phyloP scores from a whole-genome alignment of 2,888 invertebrate species.

The Altica lythri region DNA sequence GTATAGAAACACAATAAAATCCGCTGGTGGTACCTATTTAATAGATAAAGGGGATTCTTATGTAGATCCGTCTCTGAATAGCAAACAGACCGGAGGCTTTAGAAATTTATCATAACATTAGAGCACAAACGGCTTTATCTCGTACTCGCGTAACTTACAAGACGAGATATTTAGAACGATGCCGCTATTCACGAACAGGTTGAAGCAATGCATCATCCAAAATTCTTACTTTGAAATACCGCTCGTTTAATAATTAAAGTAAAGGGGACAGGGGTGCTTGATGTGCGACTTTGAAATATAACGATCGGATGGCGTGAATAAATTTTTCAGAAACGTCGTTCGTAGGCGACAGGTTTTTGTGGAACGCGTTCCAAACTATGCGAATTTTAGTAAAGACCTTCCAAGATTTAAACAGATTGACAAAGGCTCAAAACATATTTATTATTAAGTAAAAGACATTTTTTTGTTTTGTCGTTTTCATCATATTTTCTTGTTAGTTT shows the following conservation, averaged over 20 bases:
- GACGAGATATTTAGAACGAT: constrained; percentile 49
- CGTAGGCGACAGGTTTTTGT: too few relatives aligned
- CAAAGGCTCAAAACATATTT: too few relatives aligned
- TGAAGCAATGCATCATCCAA: constrained; percentile 48
- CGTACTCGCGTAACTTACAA: constrained; percentile 38
- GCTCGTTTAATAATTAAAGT: constrained; percentile 29
- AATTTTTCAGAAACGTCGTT: too few relatives aligned
- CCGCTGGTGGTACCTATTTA: too few relatives aligned
- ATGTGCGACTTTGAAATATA: constrained; percentile 16
- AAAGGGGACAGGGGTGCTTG: constrained; percentile 2
- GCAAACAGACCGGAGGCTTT: constrained; percentile 33
- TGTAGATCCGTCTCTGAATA: background rate
- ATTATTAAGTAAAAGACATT: too few relatives aligned
- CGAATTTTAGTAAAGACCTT: too few relatives aligned
- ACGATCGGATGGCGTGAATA: constrained; percentile 21
- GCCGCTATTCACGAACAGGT: constrained; percentile 49
- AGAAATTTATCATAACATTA: constrained; percentile 47
- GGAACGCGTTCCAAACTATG: too few relatives aligned
- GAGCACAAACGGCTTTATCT: constrained; percentile 31
- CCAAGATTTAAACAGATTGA: too few relatives aligned
- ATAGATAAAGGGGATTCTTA: too few relatives aligned
- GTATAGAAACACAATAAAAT: too few relatives aligned
- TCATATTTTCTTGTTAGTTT: too few relatives aligned
- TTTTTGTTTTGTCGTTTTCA: too few relatives aligned
- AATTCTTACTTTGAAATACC: constrained; percentile 33